These are phyloP conservation scores for Prunella strophiata DNA, from an alignment of 2,797 vertebrate genomes.

Conservation along the genomic window DNA sequence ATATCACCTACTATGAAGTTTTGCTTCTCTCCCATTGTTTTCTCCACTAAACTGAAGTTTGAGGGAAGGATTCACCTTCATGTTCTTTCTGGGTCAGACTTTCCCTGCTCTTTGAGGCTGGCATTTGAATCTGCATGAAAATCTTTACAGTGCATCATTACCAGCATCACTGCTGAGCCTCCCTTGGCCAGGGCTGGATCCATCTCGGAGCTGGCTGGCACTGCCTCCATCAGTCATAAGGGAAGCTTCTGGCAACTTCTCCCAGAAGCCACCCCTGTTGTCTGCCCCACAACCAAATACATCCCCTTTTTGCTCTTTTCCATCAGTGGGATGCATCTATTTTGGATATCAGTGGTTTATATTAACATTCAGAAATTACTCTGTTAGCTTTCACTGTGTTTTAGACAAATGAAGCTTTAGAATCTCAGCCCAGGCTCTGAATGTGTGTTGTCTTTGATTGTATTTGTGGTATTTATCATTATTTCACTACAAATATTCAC, in stretches of 20 bases:
- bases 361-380: neutral
- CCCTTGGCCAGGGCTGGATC: neutral
- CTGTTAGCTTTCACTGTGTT: neutral
- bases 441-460: neutral
- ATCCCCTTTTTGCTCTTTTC: neutral
- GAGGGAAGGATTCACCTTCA: neutral
- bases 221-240: neutral
- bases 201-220: neutral
- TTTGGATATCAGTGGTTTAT: neutral
- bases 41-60: neutral
- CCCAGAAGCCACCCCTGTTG: neutral
- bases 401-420: neutral
- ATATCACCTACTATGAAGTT: neutral
- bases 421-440: neutral
- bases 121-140: neutral
- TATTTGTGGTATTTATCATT: neutral
- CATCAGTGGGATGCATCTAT: neutral
- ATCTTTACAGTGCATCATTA: neutral
- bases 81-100: neutral
- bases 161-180: neutral
- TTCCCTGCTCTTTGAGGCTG: neutral
- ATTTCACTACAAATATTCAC: neutral
- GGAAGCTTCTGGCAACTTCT: neutral
- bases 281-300: rapidly evolving
- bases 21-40: neutral